Base-by-base conservation (phyloP, 2,888 invertebrate species). In the Malacosoma neustria region DNA sequence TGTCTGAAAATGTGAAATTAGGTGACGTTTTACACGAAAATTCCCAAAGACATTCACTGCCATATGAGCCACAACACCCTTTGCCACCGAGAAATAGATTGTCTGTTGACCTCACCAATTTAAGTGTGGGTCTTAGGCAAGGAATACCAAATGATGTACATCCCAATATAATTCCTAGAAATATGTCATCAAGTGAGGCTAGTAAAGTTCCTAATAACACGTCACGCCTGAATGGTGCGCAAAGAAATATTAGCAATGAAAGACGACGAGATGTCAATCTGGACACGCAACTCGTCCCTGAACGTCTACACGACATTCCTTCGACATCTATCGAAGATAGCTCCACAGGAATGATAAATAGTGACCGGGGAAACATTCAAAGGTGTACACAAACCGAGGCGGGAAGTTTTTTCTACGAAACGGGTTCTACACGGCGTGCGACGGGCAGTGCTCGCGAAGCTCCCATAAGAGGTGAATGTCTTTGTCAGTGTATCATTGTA, bases 351-450 rank as follows among this genome's bases (percentile, higher is more conserved):
- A 72, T 73, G 75, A 77, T 72, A 71, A 75, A 76, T 68, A 61
- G 64, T 60, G 68, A 54, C 54, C 73, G 70, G 60, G 70, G 72
- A 64, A 74, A 72, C 71, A 73, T 72, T 72, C 80, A 72, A 72
- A 75, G 82, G 81, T 80, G 74, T 79, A 57, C 61, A 61, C 61
- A 71, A 60, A 61, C 59, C 62, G 74, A 70, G 74, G 75, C 74
- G 71, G 80, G 79, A 77, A 54, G 60, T 79, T 84, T 84, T 82
- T 82, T 92, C 90, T 87, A 91, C 91, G 72, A 69, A 85, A 84
- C 79, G 65, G 76, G 81, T 82, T 81, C 74, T 65, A 66, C 60
- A 87, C 87, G 73, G 84, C 88, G 67, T 88, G 86, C 77, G 89
- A 66, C 89, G 84, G 84, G 88, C 91, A 81, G 87, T 91, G 69